Evolutionary conservation across 2,888 invertebrate genomes (phyloP), one percentile per base, ranked within the genome.

Genomic region (Xanthia togata): DNA sequence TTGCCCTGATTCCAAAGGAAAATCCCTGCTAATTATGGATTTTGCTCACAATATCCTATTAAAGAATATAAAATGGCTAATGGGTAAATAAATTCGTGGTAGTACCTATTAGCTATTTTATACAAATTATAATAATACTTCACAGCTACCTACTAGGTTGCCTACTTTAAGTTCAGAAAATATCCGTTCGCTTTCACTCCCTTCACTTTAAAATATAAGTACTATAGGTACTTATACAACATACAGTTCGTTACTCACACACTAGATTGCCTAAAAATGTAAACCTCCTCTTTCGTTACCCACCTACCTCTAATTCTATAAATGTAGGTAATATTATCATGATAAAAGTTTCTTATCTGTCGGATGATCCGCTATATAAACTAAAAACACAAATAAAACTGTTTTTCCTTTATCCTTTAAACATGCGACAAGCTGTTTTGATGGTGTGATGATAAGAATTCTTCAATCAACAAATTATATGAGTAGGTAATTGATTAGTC

Each of bases 401-500:
- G 26, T 50, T 55, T 81, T 76, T 55, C 57, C 31, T 76, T 65
- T 6, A 38, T 55, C 57, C 31, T 76, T 65, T 6, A 38, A 69
- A 63, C 63, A 35, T n/a, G 31, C 35, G 65, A 59, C 67, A 69
- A 64, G 38, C 55, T 70, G 80, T 68, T 78, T 74, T 78, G 62
- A 60, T 79, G 50, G 20, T 26, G n/a, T 17, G 20, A 20, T 55
- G 79, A 84, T 73, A 68, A 47, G 50, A 73, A 55, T 64, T 70
- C 55, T 63, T 70, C 31, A 63, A 70, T 82, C 60, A 63, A 68
- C 59, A 60, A 70, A 79, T 44, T 62, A 47, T 57, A 65, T 50
- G n/a, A 50, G 50, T 64, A n/a, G 31, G 20, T 59, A 57, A 71
- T 60, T 60, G 79, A 79, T 79, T 79, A 84, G 62, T 68, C 44